Conservation (phyloP, 2,888 invertebrate genomes). For the Zaprionus lineosus region DNA sequence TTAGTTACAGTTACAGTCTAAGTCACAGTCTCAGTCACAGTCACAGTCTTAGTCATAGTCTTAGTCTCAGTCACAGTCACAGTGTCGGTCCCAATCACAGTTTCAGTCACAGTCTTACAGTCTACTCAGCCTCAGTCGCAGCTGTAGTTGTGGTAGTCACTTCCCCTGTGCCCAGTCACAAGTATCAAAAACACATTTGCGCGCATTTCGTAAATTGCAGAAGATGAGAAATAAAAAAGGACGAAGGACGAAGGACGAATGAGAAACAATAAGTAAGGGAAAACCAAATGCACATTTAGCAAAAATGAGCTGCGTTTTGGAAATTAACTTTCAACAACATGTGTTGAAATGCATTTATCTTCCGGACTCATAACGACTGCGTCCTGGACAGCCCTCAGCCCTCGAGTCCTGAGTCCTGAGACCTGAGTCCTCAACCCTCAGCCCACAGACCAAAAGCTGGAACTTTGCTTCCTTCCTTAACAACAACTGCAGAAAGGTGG, state of each 20-base stretch:
- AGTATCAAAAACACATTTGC: slow-evolving; percentile 72
- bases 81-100: no score
- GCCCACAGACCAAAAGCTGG: slow-evolving; percentile 29
- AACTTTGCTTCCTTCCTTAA: slow-evolving; percentile 45
- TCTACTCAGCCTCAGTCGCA: neutral
- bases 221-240: slow-evolving; percentile 32
- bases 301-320: slow-evolving; percentile 74
- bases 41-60: no score
- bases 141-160: slow-evolving; percentile 7
- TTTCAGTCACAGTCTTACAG: no score
- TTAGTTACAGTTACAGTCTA: no score
- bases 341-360: slow-evolving; percentile 78
- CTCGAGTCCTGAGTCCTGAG: no score
- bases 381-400: slow-evolving; percentile 6
- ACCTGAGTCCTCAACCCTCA: no score
- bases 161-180: no score
- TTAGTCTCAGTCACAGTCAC: no score
- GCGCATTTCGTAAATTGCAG: slow-evolving; percentile 46
- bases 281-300: slow-evolving; percentile 68
- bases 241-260: neutral
- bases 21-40: no score
- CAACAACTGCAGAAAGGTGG: slow-evolving; percentile 58
- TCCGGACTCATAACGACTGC: slow-evolving; percentile 58
- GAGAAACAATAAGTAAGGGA: slow-evolving; percentile 4
- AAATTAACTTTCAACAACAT: slow-evolving; percentile 79